Evolutionary conservation across 2,888 invertebrate genomes (phyloP).

Genomic region (Nesidiocoris tenuis): DNA sequence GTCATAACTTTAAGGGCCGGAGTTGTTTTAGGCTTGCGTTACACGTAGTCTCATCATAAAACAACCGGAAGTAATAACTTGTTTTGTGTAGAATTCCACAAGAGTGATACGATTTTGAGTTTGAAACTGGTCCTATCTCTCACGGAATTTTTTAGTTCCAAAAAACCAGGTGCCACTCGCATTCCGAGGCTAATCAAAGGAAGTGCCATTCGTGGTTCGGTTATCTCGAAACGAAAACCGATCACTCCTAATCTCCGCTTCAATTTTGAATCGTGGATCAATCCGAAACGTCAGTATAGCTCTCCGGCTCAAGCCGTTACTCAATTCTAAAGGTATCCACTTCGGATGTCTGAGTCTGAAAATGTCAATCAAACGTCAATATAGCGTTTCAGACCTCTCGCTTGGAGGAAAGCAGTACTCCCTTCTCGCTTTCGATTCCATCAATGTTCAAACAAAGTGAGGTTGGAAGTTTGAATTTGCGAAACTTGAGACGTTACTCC

Average conservation of each 20-base stretch:
- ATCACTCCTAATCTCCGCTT: neutral
- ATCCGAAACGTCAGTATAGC: neutral
- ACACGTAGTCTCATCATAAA: too few species aligned
- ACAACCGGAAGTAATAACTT: too few species aligned
- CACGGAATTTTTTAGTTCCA: too few species aligned
- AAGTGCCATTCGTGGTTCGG: neutral
- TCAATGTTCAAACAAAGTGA: neutral
- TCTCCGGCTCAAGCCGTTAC: neutral
- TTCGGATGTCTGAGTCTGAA: neutral
- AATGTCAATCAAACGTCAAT: neutral
- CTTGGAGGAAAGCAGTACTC: too few species aligned
- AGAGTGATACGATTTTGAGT: too few species aligned
- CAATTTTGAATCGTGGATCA: neutral
- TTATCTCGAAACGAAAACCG: neutral
- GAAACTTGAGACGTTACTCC: neutral
- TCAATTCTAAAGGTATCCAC: neutral
- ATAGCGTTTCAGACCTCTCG: neutral
- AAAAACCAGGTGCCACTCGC: too few species aligned
- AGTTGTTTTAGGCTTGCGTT: neutral
- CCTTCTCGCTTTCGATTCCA: neutral
- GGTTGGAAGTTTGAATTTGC: neutral
- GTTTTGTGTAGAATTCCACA: too few species aligned
- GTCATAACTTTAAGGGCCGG: slow-evolving; percentile 26
- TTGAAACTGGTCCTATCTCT: too few species aligned
- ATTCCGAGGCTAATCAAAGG: neutral